Evolutionary conservation across 2,888 invertebrate species (phyloP).

Genomic region (Drosophila pseudotalamancana): DNA sequence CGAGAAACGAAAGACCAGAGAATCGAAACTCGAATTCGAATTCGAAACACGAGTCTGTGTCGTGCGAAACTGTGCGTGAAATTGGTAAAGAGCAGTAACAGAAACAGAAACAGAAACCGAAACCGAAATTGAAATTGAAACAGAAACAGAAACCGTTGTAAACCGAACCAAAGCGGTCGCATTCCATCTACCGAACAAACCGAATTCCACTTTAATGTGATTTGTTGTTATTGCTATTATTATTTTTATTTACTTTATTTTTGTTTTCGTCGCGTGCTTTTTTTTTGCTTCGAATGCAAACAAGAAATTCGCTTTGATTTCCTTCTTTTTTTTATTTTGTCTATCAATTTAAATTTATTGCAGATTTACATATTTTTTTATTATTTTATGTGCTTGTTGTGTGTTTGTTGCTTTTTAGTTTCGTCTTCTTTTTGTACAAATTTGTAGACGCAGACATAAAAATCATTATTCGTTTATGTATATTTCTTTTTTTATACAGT

Average conservation of each 20-base stretch:
- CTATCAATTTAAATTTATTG: conserved; percentile 31
- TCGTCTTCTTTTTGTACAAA: conserved; percentile 11
- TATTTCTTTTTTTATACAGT: conserved; percentile 29
- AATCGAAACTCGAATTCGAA: conserved; percentile 22
- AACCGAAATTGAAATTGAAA: conserved; percentile 17
- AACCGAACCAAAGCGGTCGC: conserved; percentile 32
- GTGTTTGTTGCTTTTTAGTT: conserved; percentile 24
- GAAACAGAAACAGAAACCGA: conserved; percentile 39
- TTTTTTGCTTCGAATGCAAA: conserved; percentile 14
- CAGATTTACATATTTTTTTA: conserved; percentile 21
- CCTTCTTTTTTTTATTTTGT: conserved; percentile 1
- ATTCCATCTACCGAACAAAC: conserved; percentile 38
- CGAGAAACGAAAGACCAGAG: conserved; percentile 9
- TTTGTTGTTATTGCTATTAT: conserved; percentile 31
- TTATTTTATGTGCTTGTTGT: conserved; percentile 15
- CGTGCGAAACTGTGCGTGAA: conserved; percentile 70
- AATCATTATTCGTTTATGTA: conserved; percentile 18
- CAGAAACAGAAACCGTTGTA: conserved; percentile 35
- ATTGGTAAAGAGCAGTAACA: conserved; percentile 61
- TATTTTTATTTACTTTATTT: conserved; percentile 8
- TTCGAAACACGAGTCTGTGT: conserved; percentile 18
- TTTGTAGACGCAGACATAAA: conserved; percentile 21
- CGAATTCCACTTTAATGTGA: conserved; percentile 42
- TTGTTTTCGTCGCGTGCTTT: conserved; percentile 32
- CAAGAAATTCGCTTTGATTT: conserved; percentile 18